Evolutionary conservation across 2,113 vertebrate genomes (phyloP).

Genomic region (Parotia lawesii): DNA sequence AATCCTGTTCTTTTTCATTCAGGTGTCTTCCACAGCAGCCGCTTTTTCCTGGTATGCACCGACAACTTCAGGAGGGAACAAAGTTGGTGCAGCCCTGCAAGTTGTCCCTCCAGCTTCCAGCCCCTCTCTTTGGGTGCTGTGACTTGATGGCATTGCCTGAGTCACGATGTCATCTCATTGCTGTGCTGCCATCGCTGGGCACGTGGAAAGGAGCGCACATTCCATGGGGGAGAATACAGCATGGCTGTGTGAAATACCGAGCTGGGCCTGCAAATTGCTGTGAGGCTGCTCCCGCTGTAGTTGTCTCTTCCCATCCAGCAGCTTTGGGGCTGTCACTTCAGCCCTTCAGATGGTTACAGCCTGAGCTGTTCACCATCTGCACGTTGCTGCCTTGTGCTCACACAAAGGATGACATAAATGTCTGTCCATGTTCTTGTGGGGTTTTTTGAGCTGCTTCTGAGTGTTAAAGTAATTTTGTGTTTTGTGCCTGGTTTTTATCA

Average conservation of each 20-base stretch:
- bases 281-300: neutral
- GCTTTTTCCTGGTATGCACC: neutral
- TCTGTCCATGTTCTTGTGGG: neutral
- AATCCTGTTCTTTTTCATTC: neutral
- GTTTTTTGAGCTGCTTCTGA: neutral
- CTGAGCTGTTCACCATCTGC: neutral
- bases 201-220: neutral
- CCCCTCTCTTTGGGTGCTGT: neutral
- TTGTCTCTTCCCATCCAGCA: neutral
- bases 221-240: neutral
- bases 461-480: neutral
- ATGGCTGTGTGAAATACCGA: fast-evolving
- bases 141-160: neutral
- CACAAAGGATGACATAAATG: neutral
- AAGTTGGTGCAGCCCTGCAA: neutral
- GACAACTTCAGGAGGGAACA: neutral
- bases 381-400: neutral
- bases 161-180: neutral
- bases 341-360: neutral
- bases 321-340: neutral
- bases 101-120: neutral
- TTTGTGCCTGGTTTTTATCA: neutral
- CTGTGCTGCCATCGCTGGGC: fast-evolving
- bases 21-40: neutral
- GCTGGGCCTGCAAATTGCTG: neutral